A percentile compares a stretch with the other conserved stretches of the same genome.
Evolutionary conservation across 2,113 vertebrate species (phyloP).

Genomic region (Numenius arquata): DNA sequence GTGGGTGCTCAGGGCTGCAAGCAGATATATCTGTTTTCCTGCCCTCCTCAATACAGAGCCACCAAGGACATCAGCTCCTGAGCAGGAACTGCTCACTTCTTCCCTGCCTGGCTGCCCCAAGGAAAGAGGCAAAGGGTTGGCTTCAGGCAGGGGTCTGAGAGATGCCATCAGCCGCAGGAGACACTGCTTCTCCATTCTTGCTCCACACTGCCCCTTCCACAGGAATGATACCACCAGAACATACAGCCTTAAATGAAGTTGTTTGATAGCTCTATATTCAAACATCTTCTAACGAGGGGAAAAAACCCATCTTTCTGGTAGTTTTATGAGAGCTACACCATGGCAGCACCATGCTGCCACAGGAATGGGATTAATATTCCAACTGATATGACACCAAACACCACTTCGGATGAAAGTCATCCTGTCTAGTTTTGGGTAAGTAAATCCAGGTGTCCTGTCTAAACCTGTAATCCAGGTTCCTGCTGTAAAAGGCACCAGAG

Average conservation of each 20-base stretch:
- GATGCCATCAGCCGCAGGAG: neutral
- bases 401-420: neutral
- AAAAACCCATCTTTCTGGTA: rapidly evolving
- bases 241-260: neutral
- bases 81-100: neutral
- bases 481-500: neutral
- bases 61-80: neutral
- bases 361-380: neutral
- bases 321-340: neutral
- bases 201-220: neutral
- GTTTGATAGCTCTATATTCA: neutral
- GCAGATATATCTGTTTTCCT: neutral
- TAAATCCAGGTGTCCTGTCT: neutral
- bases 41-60: neutral
- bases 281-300: neutral
- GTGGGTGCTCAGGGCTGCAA: neutral
- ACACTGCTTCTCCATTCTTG: rapidly evolving
- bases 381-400: neutral
- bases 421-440: neutral
- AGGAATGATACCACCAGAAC: neutral
- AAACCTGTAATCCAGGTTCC: neutral
- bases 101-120: neutral
- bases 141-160: neutral
- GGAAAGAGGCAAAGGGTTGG: neutral
- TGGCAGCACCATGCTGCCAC: neutral